These are phyloP conservation scores for Patella pellucida DNA, from an alignment of 2,888 invertebrate species.

Conservation along the genomic window DNA sequence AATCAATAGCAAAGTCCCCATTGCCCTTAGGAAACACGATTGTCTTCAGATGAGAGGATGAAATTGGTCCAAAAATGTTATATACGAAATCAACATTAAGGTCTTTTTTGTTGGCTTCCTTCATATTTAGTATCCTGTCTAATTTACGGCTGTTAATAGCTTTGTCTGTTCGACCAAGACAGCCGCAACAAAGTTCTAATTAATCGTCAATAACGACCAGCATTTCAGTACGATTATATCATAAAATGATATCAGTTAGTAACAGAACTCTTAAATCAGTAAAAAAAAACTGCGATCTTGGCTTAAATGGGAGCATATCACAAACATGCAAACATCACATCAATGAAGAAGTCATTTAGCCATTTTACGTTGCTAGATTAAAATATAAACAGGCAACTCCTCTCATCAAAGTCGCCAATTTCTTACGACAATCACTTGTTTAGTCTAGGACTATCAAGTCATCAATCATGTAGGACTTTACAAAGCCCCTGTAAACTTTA, in stretches of 20 bases:
- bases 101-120: too few species aligned
- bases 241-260: not conserved
- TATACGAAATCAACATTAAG: too few species aligned
- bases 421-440: not conserved
- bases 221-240: not conserved
- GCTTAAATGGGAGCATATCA: not conserved
- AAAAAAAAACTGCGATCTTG: too few species aligned
- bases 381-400: not conserved
- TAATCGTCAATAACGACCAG: too few species aligned
- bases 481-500: not conserved
- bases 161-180: too few species aligned
- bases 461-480: not conserved
- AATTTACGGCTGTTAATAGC: too few species aligned
- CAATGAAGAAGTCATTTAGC: not conserved
- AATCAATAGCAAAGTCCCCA: too few species aligned
- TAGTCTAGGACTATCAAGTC: conserved; percentile 5
- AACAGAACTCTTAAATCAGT: not conserved
- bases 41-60: too few species aligned
- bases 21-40: too few species aligned
- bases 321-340: conserved; percentile 6
- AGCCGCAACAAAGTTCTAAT: too few species aligned
- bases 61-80: too few species aligned
- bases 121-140: too few species aligned
- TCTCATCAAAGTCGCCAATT: not conserved
- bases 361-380: not conserved